Percentiles rank a stretch among this genome's conserved stretches.
phyloP scores from a whole-genome alignment of 2,113 vertebrate species.

The Paralichthys olivaceus region DNA sequence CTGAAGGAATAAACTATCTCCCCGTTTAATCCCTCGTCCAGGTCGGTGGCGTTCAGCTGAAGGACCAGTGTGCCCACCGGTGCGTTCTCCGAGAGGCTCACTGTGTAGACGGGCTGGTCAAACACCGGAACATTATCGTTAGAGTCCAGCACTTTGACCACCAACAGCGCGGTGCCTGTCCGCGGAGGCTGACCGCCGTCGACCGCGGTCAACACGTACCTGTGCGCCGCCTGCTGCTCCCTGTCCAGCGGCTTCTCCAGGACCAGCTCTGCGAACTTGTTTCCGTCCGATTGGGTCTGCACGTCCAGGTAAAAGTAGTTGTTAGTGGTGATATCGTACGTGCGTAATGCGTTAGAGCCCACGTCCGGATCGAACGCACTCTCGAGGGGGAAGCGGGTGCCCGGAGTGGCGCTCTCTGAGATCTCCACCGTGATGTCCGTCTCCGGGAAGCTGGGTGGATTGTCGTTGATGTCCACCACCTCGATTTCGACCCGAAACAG shows the following conservation, averaged over 20 bases:
- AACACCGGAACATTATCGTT: conserved; percentile 98
- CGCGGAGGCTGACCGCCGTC: conserved; percentile 93
- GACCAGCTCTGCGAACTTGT: conserved; percentile 95
- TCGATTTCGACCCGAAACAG: conserved; percentile 97
- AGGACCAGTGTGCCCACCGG: conserved; percentile 92
- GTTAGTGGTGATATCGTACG: conserved; percentile 96
- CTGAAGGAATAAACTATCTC: conserved; percentile 96
- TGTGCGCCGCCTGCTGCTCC: conserved; percentile 95
- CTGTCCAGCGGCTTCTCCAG: conserved; percentile 94
- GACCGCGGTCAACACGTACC: conserved; percentile 96
- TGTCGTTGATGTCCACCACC: conserved; percentile 98
- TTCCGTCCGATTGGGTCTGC: conserved; percentile 95
- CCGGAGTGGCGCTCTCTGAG: conserved; percentile 96
- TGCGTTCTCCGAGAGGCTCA: conserved; percentile 92
- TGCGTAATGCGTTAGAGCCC: conserved; percentile 95
- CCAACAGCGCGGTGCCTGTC: conserved; percentile 95
- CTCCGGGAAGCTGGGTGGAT: conserved; percentile 94
- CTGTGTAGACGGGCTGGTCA: conserved; percentile 93
- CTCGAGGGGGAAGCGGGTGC: conserved; percentile 96
- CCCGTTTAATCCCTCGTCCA: conserved; percentile 94
- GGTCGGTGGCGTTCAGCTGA: conserved; percentile 95
- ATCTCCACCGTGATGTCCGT: conserved; percentile 96
- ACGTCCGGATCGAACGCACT: conserved; percentile 98
- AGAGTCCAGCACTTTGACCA: conserved; percentile 94
- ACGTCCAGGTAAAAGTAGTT: conserved; percentile 95